Evolutionary conservation across 2,113 vertebrate species (phyloP).

Genomic region (Chauna torquata): DNA sequence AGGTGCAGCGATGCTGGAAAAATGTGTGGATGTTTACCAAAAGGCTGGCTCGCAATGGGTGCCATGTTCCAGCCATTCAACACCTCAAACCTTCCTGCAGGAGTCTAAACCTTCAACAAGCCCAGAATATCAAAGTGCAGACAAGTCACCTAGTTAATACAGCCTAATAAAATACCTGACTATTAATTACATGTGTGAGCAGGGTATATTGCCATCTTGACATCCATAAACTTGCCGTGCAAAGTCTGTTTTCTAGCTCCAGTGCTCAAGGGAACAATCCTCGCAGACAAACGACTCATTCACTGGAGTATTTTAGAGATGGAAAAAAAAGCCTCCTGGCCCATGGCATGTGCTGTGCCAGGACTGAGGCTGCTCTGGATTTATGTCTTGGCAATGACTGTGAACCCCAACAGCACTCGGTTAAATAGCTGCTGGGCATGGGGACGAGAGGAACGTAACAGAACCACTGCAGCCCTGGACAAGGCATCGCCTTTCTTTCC

Average conservation of each 20-base stretch:
- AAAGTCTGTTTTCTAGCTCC: conserved; percentile 41
- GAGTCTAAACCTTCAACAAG: conserved; percentile 2
- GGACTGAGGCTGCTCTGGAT: background rate
- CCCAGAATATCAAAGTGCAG: conserved; percentile 11
- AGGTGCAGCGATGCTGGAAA: background rate
- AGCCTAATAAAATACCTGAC: conserved; percentile 35
- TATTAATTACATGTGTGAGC: conserved; percentile 5
- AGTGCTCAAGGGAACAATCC: conserved; percentile 54
- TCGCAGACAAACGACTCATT: conserved; percentile 39
- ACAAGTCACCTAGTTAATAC: conserved; percentile 51
- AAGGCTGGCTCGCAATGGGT: background rate
- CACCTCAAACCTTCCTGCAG: background rate
- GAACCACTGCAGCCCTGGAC: accelerated
- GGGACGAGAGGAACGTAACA: background rate
- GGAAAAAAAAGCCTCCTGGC: background rate
- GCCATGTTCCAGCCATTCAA: background rate
- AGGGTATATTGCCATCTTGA: background rate
- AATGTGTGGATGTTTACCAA: background rate
- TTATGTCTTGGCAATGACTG: background rate
- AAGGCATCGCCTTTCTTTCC: background rate
- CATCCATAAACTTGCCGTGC: conserved; percentile 32
- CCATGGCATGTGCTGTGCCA: background rate
- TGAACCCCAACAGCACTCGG: background rate
- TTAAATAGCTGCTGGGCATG: background rate
- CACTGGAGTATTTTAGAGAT: background rate